A percentile compares a stretch with the other conserved stretches of the same genome.
Evolutionary conservation across 2,797 vertebrate genomes (phyloP).

Genomic region (Chaenodraco wilsoni): DNA sequence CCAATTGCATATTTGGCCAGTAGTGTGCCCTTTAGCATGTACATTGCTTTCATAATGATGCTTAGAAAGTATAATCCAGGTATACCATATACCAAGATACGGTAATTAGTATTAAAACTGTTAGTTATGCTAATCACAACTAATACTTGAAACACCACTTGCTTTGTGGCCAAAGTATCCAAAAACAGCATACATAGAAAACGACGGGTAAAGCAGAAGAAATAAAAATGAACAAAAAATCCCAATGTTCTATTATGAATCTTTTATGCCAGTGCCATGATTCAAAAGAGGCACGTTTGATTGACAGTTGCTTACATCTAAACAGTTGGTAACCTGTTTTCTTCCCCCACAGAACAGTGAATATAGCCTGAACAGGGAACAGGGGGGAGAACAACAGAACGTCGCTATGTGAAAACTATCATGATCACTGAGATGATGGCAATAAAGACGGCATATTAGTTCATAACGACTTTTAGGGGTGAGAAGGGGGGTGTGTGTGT

Average conservation of each 20-base stretch:
- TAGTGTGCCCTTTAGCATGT: too few relatives aligned
- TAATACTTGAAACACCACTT: not conserved
- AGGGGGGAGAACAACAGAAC: slow-evolving; percentile 49
- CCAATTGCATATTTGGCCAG: too few relatives aligned
- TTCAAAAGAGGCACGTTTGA: not conserved
- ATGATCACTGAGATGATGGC: slow-evolving; percentile 64
- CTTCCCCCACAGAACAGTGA: slow-evolving; percentile 7
- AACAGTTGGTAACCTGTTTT: slow-evolving; percentile 5
- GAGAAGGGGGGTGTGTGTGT: not conserved
- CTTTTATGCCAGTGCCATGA: not conserved
- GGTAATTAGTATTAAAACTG: not conserved
- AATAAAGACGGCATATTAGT: slow-evolving; percentile 72
- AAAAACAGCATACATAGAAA: not conserved
- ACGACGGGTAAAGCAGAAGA: not conserved
- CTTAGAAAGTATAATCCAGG: not conserved
- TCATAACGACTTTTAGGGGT: slow-evolving; percentile 47
- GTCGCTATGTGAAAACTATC: slow-evolving; percentile 56
- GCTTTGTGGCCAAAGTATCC: not conserved
- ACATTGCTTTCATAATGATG: too few relatives aligned
- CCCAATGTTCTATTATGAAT: not conserved
- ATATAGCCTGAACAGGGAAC: slow-evolving; percentile 30
- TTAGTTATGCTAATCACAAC: not conserved
- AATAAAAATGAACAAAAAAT: not conserved
- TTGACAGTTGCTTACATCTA: slow-evolving; percentile 10
- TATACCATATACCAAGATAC: not conserved